Evolutionary conservation across 2,888 invertebrate species (phyloP).

Genomic region (Eledona agricola): DNA sequence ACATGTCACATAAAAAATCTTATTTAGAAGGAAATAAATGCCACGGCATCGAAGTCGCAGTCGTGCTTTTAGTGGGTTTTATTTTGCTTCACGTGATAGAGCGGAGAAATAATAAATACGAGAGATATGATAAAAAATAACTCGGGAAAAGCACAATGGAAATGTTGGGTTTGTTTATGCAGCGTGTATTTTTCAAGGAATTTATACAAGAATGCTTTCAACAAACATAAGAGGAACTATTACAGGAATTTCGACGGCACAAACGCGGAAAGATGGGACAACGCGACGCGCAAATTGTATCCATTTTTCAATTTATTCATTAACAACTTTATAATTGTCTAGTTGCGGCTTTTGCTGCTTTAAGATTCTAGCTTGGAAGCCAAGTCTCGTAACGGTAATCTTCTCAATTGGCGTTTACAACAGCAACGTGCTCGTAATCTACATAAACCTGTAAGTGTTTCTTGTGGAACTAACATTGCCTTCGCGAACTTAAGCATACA

Average conservation of each 20-base stretch:
- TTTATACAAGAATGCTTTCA: no score
- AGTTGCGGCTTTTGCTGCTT: slow-evolving; percentile 10
- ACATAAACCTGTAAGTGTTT: slow-evolving; percentile 27
- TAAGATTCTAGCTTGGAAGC: slow-evolving; percentile 17
- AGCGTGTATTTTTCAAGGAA: no score
- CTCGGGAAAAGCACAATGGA: no score
- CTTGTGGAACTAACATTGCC: slow-evolving; percentile 25
- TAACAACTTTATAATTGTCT: slow-evolving; percentile 10
- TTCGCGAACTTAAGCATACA: slow-evolving; percentile 8
- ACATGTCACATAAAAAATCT: slow-evolving; percentile 38
- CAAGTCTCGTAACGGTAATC: slow-evolving; percentile 21
- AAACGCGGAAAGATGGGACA: no score
- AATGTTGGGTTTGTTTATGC: no score
- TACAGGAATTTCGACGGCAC: no score
- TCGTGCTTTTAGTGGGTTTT: slow-evolving; percentile 9
- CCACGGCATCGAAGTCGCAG: slow-evolving; percentile 14
- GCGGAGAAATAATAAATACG: no score
- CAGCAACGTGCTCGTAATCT: slow-evolving; percentile 23
- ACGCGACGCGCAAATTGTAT: no score
- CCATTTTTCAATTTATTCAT: slow-evolving; percentile 12
- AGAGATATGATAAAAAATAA: no score
- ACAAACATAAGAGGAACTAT: no score
- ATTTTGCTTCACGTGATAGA: no score
- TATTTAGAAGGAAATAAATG: slow-evolving; percentile 33
- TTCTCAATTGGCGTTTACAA: slow-evolving; percentile 24